Percentiles rank a stretch among this genome's conserved stretches.
Conservation (phyloP, 2,888 invertebrate species). For the Emesis furor region DNA sequence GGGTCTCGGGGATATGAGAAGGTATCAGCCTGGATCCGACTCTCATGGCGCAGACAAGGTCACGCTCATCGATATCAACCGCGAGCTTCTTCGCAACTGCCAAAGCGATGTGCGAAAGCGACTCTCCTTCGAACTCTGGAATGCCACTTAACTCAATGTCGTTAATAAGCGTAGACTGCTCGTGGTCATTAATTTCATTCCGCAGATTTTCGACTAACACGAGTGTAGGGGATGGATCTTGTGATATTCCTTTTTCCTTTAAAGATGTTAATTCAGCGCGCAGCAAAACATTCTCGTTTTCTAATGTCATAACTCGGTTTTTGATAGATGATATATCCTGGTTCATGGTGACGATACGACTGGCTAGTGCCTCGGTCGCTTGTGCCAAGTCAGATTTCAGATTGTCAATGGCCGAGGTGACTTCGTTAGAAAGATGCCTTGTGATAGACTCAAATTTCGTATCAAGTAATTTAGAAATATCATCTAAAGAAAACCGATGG, state of each 20-base stretch:
- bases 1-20: neutral
- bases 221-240: neutral
- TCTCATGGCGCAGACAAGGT: neutral
- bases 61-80: neutral
- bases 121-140: slow-evolving; percentile 5
- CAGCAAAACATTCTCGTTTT: neutral
- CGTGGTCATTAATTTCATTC: neutral
- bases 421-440: neutral
- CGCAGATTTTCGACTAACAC: neutral
- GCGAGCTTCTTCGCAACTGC: neutral
- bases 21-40: neutral
- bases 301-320: neutral
- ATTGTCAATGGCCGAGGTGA: neutral
- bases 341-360: neutral
- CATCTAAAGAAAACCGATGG: neutral
- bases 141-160: slow-evolving; percentile 1
- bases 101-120: neutral
- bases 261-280: neutral
- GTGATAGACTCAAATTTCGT: neutral
- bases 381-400: neutral
- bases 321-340: neutral
- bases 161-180: neutral
- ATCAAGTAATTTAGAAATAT: neutral
- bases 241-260: neutral
- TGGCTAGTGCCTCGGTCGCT: neutral